Percentiles rank a stretch among this genome's conserved stretches.
Evolutionary conservation across 2,888 invertebrate genomes (phyloP).

Genomic region (Chrysina gloriosa): DNA sequence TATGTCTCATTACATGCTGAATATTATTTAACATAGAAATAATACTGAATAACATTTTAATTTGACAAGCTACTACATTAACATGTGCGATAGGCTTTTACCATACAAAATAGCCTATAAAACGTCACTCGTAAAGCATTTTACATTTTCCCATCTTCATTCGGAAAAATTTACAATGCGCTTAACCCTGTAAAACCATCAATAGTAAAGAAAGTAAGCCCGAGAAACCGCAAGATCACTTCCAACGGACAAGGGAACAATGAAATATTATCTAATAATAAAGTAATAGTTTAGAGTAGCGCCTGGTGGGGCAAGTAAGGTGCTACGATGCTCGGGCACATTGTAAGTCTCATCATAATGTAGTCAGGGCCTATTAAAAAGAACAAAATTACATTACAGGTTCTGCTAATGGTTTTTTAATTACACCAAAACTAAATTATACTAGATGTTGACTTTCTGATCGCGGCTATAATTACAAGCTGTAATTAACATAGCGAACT

Average conservation of each 20-base stretch:
- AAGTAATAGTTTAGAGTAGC: conserved; percentile 7
- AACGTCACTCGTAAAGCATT: neutral
- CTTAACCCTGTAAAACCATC: neutral
- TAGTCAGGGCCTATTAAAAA: conserved; percentile 55
- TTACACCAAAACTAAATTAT: conserved; percentile 63
- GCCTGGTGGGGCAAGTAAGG: neutral
- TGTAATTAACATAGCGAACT: conserved; percentile 61
- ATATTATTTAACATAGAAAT: no score
- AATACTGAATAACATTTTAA: neutral
- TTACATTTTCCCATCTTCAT: neutral
- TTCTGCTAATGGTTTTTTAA: conserved; percentile 65
- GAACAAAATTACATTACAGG: conserved; percentile 63
- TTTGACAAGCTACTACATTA: neutral
- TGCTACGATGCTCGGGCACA: neutral
- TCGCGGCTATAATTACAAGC: conserved; percentile 61
- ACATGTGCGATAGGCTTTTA: neutral
- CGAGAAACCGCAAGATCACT: neutral
- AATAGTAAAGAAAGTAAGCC: neutral
- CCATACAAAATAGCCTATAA: neutral
- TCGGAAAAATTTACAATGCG: neutral
- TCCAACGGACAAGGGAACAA: conserved; percentile 21
- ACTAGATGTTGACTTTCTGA: conserved; percentile 61
- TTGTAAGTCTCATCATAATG: conserved; percentile 12
- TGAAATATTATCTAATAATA: conserved; percentile 36
- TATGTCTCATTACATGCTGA: no score